Conservation (phyloP, 2,888 invertebrate species). For the Dromius quadrimaculatus region DNA sequence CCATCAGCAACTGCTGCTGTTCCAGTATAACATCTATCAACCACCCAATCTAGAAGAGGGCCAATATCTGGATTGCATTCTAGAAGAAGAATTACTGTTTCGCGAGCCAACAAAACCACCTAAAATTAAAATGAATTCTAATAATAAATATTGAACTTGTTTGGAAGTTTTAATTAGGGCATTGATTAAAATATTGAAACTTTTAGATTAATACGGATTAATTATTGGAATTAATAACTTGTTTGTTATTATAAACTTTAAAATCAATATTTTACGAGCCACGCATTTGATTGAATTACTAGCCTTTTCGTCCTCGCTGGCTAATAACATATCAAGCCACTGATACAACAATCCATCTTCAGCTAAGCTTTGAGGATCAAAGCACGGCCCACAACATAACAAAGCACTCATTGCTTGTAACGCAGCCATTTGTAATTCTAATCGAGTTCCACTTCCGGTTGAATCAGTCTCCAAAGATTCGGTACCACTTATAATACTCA, state of each 20-base stretch:
- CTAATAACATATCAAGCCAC: conserved; percentile 93
- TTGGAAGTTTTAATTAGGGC: background rate
- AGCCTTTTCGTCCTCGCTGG: conserved; percentile 89
- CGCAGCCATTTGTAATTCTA: conserved; percentile 68
- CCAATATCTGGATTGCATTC: conserved; percentile 96
- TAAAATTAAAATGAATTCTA: conserved; percentile 62
- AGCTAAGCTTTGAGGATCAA: conserved; percentile 84
- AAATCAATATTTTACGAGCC: no score
- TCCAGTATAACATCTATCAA: conserved; percentile 97
- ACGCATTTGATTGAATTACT: conserved; percentile 45
- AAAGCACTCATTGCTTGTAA: conserved; percentile 94
- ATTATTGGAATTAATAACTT: no score
- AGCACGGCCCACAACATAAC: conserved; percentile 95
- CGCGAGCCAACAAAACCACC: conserved; percentile 92
- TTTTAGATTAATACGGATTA: no score
- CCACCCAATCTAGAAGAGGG: conserved; percentile 95
- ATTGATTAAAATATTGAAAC: background rate
- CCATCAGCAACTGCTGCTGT: conserved; percentile 92
- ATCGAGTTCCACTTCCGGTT: conserved; percentile 56
- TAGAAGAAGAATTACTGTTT: conserved; percentile 91
- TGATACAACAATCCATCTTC: conserved; percentile 95
- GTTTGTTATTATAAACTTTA: no score
- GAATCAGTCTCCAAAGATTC: conserved; percentile 55
- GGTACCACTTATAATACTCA: conserved; percentile 3
- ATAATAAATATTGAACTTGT: background rate